Conservation (phyloP, 35 echinoderm and acorn worm genomes). For the Strongylocentrotus purpuratus region DNA sequence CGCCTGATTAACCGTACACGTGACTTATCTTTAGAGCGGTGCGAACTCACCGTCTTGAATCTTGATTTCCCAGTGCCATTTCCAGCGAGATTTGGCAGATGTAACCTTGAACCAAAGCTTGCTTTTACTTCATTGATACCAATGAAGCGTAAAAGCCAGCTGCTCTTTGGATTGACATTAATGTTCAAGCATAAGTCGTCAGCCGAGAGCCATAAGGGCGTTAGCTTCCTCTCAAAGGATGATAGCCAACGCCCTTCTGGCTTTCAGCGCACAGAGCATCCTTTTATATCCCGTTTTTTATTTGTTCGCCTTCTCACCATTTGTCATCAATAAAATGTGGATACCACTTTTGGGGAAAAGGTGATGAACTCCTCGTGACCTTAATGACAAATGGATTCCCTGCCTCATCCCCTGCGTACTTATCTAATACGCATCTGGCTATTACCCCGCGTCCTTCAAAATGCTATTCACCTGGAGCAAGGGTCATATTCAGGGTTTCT, state of each 20-base stretch:
- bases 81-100: not conserved
- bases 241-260: not conserved
- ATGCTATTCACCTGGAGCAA: not conserved
- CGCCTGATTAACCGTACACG: not conserved
- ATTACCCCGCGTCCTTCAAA: not conserved
- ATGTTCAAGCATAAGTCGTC: not conserved
- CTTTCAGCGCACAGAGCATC: not conserved
- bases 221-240: not conserved
- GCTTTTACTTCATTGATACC: slow-evolving; percentile 10
- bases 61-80: not conserved
- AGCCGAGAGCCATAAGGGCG: not conserved
- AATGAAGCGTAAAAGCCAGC: not conserved
- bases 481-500: not conserved
- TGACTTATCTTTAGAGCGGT: not conserved
- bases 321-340: slow-evolving; percentile 5
- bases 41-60: not conserved
- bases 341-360: not conserved
- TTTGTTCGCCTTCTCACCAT: not conserved
- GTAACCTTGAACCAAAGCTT: not conserved
- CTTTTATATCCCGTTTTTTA: not conserved
- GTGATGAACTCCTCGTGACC: not conserved
- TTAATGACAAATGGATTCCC: not conserved
- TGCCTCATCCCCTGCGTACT: not conserved
- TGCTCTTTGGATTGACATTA: not conserved
- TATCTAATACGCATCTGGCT: slow-evolving; percentile 3